phyloP scores from a whole-genome alignment of 2,797 vertebrate genomes.

The Hoplostethus atlanticus region DNA sequence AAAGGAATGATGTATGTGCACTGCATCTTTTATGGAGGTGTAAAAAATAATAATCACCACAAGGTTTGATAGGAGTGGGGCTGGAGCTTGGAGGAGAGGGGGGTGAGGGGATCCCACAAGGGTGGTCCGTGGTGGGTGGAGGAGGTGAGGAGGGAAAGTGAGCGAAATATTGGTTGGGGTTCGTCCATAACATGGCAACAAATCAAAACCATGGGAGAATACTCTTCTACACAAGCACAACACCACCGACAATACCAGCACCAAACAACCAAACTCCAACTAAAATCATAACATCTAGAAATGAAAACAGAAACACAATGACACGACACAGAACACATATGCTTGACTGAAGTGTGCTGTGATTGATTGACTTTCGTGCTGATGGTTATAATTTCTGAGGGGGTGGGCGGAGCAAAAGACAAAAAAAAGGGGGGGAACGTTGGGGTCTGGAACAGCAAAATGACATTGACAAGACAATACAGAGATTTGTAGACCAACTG shows the following conservation, averaged over 20 bases:
- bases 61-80: constrained; percentile 67
- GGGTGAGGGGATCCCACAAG: constrained; percentile 63
- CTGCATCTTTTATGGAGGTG: constrained; percentile 80
- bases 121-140: constrained; percentile 73
- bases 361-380: constrained; percentile 75
- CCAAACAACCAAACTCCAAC: constrained; percentile 79
- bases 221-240: constrained; percentile 78
- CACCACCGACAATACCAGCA: constrained; percentile 76
- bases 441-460: constrained; percentile 76
- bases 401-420: constrained; percentile 81
- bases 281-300: constrained; percentile 69
- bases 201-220: constrained; percentile 81
- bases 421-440: constrained; percentile 42
- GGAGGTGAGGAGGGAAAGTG: constrained; percentile 67
- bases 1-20: constrained; percentile 83
- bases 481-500: constrained; percentile 62
- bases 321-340: constrained; percentile 76
- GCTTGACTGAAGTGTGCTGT: constrained; percentile 68
- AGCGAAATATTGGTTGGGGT: constrained; percentile 69
- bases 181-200: constrained; percentile 81
- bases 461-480: constrained; percentile 79
- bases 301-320: constrained; percentile 75
- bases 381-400: constrained; percentile 77
- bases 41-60: constrained; percentile 79
- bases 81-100: constrained; percentile 51